These are phyloP conservation scores for Panthera uncia DNA, from an alignment of 2,113 vertebrate genomes.

Conservation along the genomic window DNA sequence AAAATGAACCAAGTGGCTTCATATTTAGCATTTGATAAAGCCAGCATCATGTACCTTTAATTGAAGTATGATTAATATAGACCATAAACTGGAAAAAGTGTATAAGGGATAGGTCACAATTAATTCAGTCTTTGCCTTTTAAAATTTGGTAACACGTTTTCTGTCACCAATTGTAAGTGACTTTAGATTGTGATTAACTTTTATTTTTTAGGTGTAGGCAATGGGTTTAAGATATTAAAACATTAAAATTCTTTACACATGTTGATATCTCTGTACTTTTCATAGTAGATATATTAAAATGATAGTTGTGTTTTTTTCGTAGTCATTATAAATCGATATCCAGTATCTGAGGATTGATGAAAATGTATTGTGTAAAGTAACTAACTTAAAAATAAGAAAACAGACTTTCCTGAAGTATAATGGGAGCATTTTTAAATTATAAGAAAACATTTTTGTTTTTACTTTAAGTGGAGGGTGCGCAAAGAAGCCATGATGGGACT, in stretches of 20 bases:
- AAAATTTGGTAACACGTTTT: not conserved
- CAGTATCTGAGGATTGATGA: not conserved
- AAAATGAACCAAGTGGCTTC: not conserved
- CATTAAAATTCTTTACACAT: not conserved
- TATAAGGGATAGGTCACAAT: not conserved
- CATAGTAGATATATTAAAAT: not conserved
- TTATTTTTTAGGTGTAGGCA: not conserved
- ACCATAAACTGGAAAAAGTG: not conserved
- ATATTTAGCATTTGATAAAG: slow-evolving; percentile 2
- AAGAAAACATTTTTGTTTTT: slow-evolving; percentile 50
- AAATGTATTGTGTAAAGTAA: not conserved
- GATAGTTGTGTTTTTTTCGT: not conserved
- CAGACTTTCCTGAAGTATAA: not conserved
- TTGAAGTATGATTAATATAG: not conserved
- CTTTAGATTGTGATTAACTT: not conserved
- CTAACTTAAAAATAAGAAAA: slow-evolving; percentile 19
- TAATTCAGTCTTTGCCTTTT: not conserved
- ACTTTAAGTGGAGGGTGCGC: slow-evolving; percentile 95
- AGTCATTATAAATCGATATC: slow-evolving; percentile 14
- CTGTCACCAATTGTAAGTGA: not conserved
- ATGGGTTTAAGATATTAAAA: not conserved
- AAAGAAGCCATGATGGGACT: slow-evolving; percentile 99
- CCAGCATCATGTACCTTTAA: not conserved
- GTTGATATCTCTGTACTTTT: not conserved
- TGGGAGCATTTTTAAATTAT: slow-evolving; percentile 46